Conservation (phyloP, 2,113 vertebrate species). For the Choloepus hoffmanni region DNA sequence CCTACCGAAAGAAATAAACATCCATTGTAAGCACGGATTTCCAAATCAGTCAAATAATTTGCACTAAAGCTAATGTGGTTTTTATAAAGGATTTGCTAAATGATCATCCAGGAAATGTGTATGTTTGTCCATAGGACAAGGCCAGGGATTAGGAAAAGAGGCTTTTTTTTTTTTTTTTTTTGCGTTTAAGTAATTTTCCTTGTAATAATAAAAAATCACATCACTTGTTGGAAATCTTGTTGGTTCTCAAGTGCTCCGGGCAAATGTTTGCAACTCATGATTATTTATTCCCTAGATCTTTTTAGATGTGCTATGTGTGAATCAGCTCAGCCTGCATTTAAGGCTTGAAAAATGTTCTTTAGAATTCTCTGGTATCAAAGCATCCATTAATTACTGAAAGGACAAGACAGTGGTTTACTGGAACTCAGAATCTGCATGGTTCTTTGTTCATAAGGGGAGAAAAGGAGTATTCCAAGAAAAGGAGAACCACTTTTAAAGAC, state of each 20-base stretch:
- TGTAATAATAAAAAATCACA: conserved; percentile 85
- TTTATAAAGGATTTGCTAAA: conserved; percentile 60
- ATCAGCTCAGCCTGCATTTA: conserved; percentile 70
- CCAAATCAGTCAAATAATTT: conserved; percentile 59
- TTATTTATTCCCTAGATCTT: conserved; percentile 86
- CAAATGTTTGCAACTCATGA: conserved; percentile 84
- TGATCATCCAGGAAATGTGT: neutral
- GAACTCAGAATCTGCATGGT: conserved; percentile 50
- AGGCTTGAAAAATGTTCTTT: conserved; percentile 82
- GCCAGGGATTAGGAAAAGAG: conserved; percentile 57
- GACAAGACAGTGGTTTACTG: conserved; percentile 64
- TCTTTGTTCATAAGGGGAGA: conserved; percentile 60
- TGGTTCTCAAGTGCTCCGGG: conserved; percentile 82
- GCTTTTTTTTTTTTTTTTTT: neutral
- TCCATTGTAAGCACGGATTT: conserved; percentile 39
- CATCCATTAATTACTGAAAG: conserved; percentile 77
- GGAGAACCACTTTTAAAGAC: conserved; percentile 54
- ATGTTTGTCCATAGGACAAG: conserved; percentile 9
- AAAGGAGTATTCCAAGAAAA: conserved; percentile 33
- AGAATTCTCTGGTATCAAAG: conserved; percentile 75
- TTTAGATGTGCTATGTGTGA: conserved; percentile 78
- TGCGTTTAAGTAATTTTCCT: conserved; percentile 78
- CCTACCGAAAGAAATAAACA: conserved; percentile 65
- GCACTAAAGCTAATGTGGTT: conserved; percentile 1
- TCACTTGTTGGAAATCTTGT: conserved; percentile 80